Percentiles rank a stretch among this genome's conserved stretches.
Evolutionary conservation across 1,140 invertebrate species (phyloP).

Genomic region (Zaprionus davidi): DNA sequence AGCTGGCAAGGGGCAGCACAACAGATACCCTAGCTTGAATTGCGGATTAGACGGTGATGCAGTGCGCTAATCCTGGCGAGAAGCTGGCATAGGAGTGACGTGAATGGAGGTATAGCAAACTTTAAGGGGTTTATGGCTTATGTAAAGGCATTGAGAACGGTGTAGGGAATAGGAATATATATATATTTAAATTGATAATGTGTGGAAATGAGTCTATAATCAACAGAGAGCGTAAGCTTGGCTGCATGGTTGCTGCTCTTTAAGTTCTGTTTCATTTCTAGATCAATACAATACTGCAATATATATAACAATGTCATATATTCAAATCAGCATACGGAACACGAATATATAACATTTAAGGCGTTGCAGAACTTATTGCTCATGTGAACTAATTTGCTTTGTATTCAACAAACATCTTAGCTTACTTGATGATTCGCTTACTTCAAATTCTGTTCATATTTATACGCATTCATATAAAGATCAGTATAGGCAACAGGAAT

Average conservation of each 20-base stretch:
- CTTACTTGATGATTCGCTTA: background rate
- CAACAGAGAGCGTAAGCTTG: background rate
- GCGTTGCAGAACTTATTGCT: background rate
- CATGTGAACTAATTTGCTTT: background rate
- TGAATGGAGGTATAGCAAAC: background rate
- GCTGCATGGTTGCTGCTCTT: background rate
- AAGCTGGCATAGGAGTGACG: background rate
- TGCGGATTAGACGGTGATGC: background rate
- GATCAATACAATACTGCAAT: no score
- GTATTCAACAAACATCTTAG: background rate
- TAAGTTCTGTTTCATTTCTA: background rate
- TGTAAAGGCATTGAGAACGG: background rate
- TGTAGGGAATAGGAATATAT: background rate
- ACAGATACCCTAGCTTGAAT: conserved; percentile 16
- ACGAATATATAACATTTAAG: background rate
- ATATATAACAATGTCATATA: no score
- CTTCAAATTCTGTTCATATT: background rate
- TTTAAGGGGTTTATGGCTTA: background rate
- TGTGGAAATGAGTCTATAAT: background rate
- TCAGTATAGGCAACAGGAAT: background rate
- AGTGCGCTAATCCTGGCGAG: background rate
- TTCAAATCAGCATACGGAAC: background rate
- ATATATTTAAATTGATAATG: background rate
- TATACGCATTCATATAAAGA: background rate
- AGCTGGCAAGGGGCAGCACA: background rate